Base-by-base conservation (phyloP, 2,888 invertebrate species). In the Augochlorella aurata region DNA sequence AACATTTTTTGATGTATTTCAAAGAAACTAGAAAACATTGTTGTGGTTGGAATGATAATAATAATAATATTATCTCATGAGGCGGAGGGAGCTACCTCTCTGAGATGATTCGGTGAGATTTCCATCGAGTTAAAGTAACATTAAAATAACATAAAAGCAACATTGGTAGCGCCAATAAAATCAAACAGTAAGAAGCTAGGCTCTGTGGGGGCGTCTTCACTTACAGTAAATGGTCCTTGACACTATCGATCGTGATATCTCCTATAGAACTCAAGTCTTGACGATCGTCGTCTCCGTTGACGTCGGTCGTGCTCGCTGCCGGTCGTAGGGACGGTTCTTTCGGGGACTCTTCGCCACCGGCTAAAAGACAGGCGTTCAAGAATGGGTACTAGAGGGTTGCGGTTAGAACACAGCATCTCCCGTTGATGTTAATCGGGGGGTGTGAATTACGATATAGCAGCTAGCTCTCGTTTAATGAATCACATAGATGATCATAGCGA, bases 221-320 rank as follows among this genome's bases (percentile, higher is more conserved):
- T 92, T 91, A 93, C 93, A 93, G 93, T 81, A 97, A 95, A 95
- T 98, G 98, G 94, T 98, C 98, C 87, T 97, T 96, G 71, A 98
- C 98, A 49, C 98, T 98, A 95, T 99, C 98, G 85, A 98, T 97
- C 5, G 98, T 98, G 92, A 98, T 98, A 94, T 98, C 98, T 21
- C 97, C 98, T 82, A 96, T 95, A 61, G 96, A 96, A 90, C 95
- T 96, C 75, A 92, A 87, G 88, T 94, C 94, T 89, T 94, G 94
- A 84, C 94, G 94, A 87, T 94, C 95, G 49, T 94, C 94, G 14
- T 94, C 94, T 52, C 95, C 95, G 79, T 94, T 94, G 54, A 94
- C 93, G 58, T 93, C 93, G 67, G 84, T 92, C 68, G 90, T 89
- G 73, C 93, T 93, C 4, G 90, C 90, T 21, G 91, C 90, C 0